These are phyloP conservation scores for Microctonus hyperodae DNA, from an alignment of 2,888 invertebrate genomes.

Conservation along the genomic window DNA sequence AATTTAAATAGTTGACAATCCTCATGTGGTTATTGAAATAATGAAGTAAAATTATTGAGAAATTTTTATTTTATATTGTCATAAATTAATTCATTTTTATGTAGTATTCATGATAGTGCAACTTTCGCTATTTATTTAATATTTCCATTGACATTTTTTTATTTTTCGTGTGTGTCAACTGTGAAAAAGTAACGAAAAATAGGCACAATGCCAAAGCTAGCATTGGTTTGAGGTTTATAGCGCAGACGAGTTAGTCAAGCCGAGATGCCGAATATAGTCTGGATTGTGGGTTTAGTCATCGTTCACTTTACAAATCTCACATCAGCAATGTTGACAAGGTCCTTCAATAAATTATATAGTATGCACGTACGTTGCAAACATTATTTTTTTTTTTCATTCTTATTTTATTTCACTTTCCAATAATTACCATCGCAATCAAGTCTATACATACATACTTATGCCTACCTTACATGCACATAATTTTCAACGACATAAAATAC, in stretches of 20 bases:
- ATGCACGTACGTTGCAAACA: neutral
- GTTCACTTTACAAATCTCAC: constrained; percentile 31
- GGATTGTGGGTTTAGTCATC: constrained; percentile 42
- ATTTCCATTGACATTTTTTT: neutral
- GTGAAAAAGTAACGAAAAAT: constrained; percentile 17
- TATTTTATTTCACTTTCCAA: neutral
- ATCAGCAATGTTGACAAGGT: constrained; percentile 38
- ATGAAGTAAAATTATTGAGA: too few relatives aligned
- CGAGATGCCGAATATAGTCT: constrained; percentile 43
- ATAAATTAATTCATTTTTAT: too few relatives aligned
- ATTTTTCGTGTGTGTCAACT: constrained; percentile 2
- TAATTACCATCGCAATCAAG: neutral
- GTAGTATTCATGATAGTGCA: too few relatives aligned
- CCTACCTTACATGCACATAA: neutral
- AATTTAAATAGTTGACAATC: too few relatives aligned
- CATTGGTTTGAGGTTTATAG: constrained; percentile 33
- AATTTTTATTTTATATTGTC: too few relatives aligned
- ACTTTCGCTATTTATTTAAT: too few relatives aligned
- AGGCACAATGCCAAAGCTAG: constrained; percentile 34
- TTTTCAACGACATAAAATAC: neutral
- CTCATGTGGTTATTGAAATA: too few relatives aligned
- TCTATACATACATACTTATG: neutral
- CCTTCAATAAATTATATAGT: constrained; percentile 26
- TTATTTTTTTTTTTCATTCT: neutral
- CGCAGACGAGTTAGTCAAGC: constrained; percentile 30